Conservation (phyloP, 2,888 invertebrate species). For the Drosophila cracens region DNA sequence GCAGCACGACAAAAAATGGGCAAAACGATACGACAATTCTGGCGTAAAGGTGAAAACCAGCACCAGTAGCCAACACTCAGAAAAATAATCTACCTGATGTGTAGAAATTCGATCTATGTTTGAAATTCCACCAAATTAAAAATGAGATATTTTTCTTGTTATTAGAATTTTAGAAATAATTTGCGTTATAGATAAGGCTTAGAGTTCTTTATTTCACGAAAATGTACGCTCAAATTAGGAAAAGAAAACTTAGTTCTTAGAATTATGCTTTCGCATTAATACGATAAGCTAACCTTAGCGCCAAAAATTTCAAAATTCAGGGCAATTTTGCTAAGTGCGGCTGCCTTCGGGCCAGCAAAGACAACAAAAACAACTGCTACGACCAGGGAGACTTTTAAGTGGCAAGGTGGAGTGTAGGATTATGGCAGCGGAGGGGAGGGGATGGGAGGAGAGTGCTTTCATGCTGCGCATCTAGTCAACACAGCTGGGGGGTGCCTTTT, state of each 20-base stretch:
- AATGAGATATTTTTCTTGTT: too few species aligned
- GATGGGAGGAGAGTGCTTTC: constrained; percentile 15
- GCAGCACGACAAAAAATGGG: constrained; percentile 48
- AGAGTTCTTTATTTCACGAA: neutral
- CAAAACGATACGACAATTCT: constrained; percentile 33
- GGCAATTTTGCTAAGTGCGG: constrained; percentile 6
- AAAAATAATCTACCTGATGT: neutral
- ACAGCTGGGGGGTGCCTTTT: constrained; percentile 72
- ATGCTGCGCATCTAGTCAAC: constrained; percentile 59
- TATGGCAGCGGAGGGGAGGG: neutral
- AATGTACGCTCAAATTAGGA: neutral
- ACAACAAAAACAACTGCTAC: constrained; percentile 27
- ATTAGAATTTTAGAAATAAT: too few species aligned
- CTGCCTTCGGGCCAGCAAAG: constrained; percentile 55
- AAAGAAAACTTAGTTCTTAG: neutral
- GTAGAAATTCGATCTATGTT: neutral
- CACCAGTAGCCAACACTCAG: constrained; percentile 31
- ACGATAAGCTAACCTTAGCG: neutral
- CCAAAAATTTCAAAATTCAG: neutral
- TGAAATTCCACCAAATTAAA: fast-evolving
- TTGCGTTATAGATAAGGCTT: neutral
- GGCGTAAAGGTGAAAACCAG: constrained; percentile 61
- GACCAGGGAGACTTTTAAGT: constrained; percentile 56
- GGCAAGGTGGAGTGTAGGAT: constrained; percentile 28
- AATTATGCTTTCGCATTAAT: neutral